These are phyloP conservation scores for Leptinotarsa lineolata DNA, from an alignment of 1,140 invertebrate genomes.

Conservation along the genomic window DNA sequence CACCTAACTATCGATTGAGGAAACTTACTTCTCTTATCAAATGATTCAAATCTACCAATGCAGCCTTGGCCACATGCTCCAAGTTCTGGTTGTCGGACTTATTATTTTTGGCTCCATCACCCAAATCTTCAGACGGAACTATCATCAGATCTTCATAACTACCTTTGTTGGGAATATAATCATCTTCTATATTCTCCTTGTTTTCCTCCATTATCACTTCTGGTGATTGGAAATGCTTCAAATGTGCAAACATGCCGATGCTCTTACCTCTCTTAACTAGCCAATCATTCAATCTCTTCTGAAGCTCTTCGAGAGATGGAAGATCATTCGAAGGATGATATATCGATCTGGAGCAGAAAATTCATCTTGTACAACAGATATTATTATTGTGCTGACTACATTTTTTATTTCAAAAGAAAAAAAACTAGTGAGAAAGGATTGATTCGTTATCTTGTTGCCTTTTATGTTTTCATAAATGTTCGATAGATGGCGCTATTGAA, in stretches of 20 bases:
- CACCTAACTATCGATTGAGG: too few relatives aligned
- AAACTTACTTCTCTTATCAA: conserved; percentile 52
- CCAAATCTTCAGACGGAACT: neutral
- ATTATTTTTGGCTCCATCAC: conserved; percentile 21
- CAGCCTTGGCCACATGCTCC: conserved; percentile 41
- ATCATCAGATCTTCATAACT: conserved; percentile 47
- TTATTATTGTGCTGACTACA: too few relatives aligned
- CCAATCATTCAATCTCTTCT: conserved; percentile 58
- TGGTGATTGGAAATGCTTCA: conserved; percentile 59
- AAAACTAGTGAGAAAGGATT: too few relatives aligned
- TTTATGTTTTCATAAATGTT: too few relatives aligned
- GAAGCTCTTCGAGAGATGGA: conserved; percentile 50
- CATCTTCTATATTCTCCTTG: conserved; percentile 61
- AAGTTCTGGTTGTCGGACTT: conserved; percentile 25
- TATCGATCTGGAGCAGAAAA: conserved; percentile 1
- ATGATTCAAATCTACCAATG: conserved; percentile 52
- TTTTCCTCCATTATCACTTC: conserved; percentile 57
- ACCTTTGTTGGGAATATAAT: conserved; percentile 41
- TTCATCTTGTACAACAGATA: too few relatives aligned
- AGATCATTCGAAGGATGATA: conserved; percentile 32
- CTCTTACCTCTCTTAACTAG: conserved; percentile 59
- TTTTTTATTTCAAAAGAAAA: too few relatives aligned
- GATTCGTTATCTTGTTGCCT: too few relatives aligned
- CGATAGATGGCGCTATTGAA: too few relatives aligned
- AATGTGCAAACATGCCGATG: conserved; percentile 58